These are phyloP conservation scores for Orussus abietinus DNA, from an alignment of 1,140 invertebrate genomes.

Conservation along the genomic window DNA sequence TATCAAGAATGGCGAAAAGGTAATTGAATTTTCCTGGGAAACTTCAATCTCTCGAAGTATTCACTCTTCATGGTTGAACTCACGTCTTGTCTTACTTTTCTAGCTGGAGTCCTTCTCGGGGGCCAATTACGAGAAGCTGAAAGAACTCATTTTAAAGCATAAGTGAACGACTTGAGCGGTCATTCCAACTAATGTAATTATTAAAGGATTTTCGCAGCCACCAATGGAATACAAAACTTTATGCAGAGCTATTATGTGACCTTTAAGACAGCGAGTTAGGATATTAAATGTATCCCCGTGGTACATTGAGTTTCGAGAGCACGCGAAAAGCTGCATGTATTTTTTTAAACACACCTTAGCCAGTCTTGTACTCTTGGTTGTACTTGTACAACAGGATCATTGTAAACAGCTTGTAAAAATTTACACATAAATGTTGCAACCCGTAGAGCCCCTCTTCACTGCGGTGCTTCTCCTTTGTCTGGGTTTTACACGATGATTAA, in stretches of 20 bases:
- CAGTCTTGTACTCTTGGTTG: not conserved
- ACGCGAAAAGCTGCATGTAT: not conserved
- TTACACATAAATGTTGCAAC: not conserved
- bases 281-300: not conserved
- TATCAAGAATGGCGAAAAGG: conserved; percentile 70
- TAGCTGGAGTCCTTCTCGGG: conserved; percentile 71
- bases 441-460: too few relatives aligned
- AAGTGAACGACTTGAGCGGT: conserved; percentile 42
- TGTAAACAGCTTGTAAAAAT: not conserved
- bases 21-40: conserved; percentile 32
- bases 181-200: conserved; percentile 4
- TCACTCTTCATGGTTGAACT: too few relatives aligned
- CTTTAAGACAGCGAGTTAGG: not conserved
- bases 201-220: not conserved
- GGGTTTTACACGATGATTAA: too few relatives aligned
- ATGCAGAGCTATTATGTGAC: conserved; percentile 7
- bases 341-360: not conserved
- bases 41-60: not conserved
- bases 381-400: not conserved
- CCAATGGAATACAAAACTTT: not conserved
- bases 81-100: conserved; percentile 23
- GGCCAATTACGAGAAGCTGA: conserved; percentile 72
- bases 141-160: conserved; percentile 60
- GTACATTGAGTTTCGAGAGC: too few relatives aligned
- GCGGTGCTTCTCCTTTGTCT: too few relatives aligned